A percentile compares a stretch with the other conserved stretches of the same genome.
Evolutionary conservation across 2,797 vertebrate genomes (phyloP).

Genomic region (Pteronotus mesoamericanus): DNA sequence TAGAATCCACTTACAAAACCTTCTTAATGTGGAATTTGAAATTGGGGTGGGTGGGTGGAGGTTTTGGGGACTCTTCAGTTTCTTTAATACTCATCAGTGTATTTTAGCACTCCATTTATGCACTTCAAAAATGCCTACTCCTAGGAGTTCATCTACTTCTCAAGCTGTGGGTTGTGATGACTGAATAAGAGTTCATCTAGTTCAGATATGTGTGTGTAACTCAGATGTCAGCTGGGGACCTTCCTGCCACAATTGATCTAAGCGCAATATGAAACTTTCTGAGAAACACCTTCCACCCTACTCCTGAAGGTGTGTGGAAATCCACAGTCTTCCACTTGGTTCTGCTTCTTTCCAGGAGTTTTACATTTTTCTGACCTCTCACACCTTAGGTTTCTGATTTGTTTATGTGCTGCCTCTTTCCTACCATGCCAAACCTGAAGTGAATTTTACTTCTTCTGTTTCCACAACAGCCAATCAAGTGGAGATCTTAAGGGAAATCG

Average conservation of each 20-base stretch:
- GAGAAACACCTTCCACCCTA: background rate
- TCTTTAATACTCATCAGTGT: background rate
- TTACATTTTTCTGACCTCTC: background rate
- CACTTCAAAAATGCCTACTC: background rate
- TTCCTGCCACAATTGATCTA: background rate
- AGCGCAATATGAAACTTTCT: background rate
- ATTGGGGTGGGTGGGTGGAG: background rate
- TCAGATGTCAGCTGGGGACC: background rate
- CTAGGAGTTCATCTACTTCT: background rate
- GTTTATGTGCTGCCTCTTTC: background rate
- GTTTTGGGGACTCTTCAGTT: background rate
- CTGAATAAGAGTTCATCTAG: background rate
- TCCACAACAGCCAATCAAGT: background rate
- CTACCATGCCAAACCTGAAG: background rate
- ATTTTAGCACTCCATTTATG: background rate
- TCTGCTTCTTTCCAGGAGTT: background rate
- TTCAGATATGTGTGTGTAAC: background rate
- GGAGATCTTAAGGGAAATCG: background rate
- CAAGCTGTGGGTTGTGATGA: background rate
- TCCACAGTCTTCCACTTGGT: background rate
- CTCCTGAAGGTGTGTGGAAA: background rate
- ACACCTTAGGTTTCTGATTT: background rate
- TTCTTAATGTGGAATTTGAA: background rate
- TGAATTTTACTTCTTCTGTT: background rate
- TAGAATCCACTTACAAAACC: background rate